Evolutionary conservation across 1,140 invertebrate species (phyloP), one percentile per base, ranked within the genome.

Genomic region (Trachymyrmex cornetzi): DNA sequence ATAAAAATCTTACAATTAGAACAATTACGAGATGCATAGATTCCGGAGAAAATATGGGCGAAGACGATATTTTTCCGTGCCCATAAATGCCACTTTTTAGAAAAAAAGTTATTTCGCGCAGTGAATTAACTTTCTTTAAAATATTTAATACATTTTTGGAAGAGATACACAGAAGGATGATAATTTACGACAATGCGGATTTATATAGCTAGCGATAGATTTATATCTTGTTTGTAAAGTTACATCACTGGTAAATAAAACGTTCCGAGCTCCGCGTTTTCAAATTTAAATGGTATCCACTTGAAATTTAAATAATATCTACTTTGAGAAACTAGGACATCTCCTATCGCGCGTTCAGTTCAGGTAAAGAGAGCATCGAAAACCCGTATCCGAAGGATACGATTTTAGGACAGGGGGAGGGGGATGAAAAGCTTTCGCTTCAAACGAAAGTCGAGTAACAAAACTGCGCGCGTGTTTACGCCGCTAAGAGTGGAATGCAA

Each of bases 401-500:
- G 24, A 34, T 84, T 44, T 22, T 19, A 14, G 11, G 19, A 9
- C 7, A 3, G 12, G 16, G 24, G 6, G 4, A 16, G 6, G 11
- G 22, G 53, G 38, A 48, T 61, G 69, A 50, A 50, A 61, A 75
- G 80, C 69, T 44, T 44, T 82, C 79, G 12, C 22, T 44, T 61
- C 9, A 6, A 12, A 72, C 53, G 53, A 82, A 48, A 82, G 53
- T 14, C 67, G 80, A 82, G 69, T 84, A 87, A 64, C 80, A 87
- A 85, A 79, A 81, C 48, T 34, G 61, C 88, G 44, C 81, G 80
- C 55, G 85, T 72, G 86, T 86, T 90, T 89, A 89, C 90, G 74
- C 89, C 82, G 85, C 59, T 90, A 93, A 91, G 92, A 95, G 94
- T 94, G 93, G 89, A 95, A 94, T 93, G 94, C 94, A 95, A 95